A percentile compares a stretch with the other conserved stretches of the same genome.
Evolutionary conservation across 2,888 invertebrate genomes (phyloP).

Genomic region (Dromius quadrimaculatus): DNA sequence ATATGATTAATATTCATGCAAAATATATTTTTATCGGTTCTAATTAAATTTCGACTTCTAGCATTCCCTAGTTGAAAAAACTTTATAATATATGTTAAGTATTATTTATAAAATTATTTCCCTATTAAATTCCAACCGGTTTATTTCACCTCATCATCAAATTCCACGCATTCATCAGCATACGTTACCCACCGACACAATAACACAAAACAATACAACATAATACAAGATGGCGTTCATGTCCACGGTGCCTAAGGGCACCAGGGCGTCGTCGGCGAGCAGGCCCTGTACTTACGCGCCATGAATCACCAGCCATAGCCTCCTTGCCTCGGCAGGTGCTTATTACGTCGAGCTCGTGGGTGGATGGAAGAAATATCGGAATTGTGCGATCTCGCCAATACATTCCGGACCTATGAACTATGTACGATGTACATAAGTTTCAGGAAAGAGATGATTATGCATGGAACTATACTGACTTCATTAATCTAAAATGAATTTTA

Average conservation of each 20-base stretch:
- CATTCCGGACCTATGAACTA: too few relatives aligned
- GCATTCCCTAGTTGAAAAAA: too few relatives aligned
- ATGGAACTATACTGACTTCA: too few relatives aligned
- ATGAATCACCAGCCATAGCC: slow-evolving; percentile 61
- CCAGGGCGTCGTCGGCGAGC: slow-evolving; percentile 36
- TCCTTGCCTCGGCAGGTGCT: slow-evolving; percentile 61
- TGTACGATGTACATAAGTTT: too few relatives aligned
- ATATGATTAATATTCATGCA: neutral
- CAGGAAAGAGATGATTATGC: too few relatives aligned
- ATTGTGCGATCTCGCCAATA: slow-evolving; percentile 10
- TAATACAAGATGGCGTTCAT: slow-evolving; percentile 22
- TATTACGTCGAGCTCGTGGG: slow-evolving; percentile 58
- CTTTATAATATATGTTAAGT: too few relatives aligned
- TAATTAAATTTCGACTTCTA: too few relatives aligned
- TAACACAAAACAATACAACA: neutral
- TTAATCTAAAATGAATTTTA: too few relatives aligned
- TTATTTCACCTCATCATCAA: too few relatives aligned
- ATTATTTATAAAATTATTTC: too few relatives aligned
- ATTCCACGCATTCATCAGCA: slow-evolving; percentile 10
- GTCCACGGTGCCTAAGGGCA: slow-evolving; percentile 3
- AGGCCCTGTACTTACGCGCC: slow-evolving; percentile 61
- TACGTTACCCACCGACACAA: slow-evolving; percentile 4
- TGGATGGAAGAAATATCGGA: slow-evolving; percentile 33
- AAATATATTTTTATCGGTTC: neutral
- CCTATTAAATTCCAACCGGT: too few relatives aligned